Conservation (phyloP, 2,797 vertebrate genomes). For the Taeniopygia guttata region DNA sequence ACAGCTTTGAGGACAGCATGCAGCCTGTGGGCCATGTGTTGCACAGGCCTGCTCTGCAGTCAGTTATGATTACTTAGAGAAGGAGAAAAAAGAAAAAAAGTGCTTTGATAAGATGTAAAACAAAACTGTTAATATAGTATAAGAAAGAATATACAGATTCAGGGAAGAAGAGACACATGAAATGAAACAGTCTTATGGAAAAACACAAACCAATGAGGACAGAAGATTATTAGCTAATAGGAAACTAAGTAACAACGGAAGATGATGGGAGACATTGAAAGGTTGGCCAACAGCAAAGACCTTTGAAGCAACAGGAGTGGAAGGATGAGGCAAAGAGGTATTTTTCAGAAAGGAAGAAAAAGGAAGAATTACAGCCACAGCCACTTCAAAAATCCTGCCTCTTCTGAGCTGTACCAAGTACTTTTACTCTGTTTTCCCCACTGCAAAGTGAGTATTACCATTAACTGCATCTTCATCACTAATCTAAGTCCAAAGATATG, state of each 20-base stretch:
- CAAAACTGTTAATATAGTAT: neutral
- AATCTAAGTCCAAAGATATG: neutral
- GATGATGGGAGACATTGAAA: neutral
- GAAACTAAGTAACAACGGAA: neutral
- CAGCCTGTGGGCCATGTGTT: neutral
- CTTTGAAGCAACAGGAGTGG: neutral
- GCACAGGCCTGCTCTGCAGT: neutral
- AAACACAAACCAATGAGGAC: neutral
- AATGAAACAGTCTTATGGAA: neutral
- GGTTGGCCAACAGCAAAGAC: neutral
- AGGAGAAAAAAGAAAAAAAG: neutral
- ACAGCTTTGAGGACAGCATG: conserved; percentile 2
- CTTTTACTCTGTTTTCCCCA: neutral
- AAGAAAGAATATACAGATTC: neutral
- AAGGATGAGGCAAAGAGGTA: neutral
- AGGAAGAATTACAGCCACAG: neutral
- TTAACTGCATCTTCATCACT: neutral
- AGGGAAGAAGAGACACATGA: neutral
- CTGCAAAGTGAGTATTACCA: neutral
- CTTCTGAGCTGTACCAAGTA: neutral
- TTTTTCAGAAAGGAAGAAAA: neutral
- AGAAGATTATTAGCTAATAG: neutral
- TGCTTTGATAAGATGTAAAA: neutral
- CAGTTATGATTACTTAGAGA: neutral
- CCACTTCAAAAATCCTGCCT: neutral